A percentile compares a stretch with the other conserved stretches of the same genome.
Conservation (phyloP, 2,113 vertebrate species). For the Gila orcuttii region DNA sequence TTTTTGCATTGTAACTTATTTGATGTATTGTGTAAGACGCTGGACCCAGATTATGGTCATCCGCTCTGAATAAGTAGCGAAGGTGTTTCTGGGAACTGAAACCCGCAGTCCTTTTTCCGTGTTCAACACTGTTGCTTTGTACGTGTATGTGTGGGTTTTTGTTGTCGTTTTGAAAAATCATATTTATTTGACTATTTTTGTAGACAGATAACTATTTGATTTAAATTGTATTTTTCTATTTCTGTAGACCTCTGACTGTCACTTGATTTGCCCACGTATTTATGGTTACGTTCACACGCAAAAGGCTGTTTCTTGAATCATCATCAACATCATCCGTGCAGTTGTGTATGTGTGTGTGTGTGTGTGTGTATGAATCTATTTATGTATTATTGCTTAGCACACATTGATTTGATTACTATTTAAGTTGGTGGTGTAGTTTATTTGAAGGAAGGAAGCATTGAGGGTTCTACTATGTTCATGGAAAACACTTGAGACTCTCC, state of each 20-base stretch:
- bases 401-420: slow-evolving; percentile 65
- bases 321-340: slow-evolving; percentile 70
- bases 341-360: slow-evolving; percentile 21
- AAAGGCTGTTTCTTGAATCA: slow-evolving; percentile 72
- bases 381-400: slow-evolving; percentile 68
- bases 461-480: slow-evolving; percentile 97
- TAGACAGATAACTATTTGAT: slow-evolving; percentile 91
- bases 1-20: slow-evolving; percentile 86
- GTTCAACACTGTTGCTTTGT: slow-evolving; percentile 89
- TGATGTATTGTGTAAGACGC: slow-evolving; percentile 82
- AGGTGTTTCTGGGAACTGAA: slow-evolving; percentile 49
- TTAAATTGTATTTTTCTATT: slow-evolving; percentile 99
- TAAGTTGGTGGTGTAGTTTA: slow-evolving; percentile 73
- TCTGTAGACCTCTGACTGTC: slow-evolving; percentile 70
- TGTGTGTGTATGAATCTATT: slow-evolving; percentile 56
- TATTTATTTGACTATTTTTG: slow-evolving; percentile 99
- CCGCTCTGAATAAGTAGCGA: slow-evolving; percentile 66
- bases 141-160: slow-evolving; percentile 61
- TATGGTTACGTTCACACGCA: slow-evolving; percentile 87
- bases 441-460: slow-evolving; percentile 95
- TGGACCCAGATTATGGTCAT: slow-evolving; percentile 76
- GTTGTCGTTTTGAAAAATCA: slow-evolving; percentile 87
- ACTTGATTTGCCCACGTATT: slow-evolving; percentile 82
- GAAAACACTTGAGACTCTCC: slow-evolving; percentile 99
- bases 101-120: slow-evolving; percentile 51